These are phyloP conservation scores for Tenrec ecaudatus DNA, from an alignment of 2,113 vertebrate genomes.

Conservation along the genomic window DNA sequence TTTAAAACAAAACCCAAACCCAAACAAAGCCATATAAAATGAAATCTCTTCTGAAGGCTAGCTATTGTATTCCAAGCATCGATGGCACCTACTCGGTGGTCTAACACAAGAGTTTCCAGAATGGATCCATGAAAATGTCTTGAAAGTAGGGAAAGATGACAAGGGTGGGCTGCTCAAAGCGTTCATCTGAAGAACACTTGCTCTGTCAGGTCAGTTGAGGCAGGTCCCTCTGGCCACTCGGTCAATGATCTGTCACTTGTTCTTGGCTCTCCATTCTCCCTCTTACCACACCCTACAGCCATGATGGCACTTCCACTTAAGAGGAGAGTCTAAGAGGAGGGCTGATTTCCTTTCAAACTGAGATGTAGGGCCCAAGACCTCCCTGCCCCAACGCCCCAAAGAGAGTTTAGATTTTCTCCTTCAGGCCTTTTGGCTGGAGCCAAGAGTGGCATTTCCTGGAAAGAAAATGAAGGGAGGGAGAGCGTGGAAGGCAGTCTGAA, in stretches of 20 bases:
- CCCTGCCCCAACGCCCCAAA: neutral
- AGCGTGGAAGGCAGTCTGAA: slow-evolving; percentile 32
- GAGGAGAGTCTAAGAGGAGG: neutral
- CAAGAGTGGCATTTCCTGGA: neutral
- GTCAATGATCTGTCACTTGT: too few relatives aligned
- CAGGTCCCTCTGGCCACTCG: neutral
- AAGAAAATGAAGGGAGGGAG: slow-evolving; percentile 37
- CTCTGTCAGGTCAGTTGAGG: neutral
- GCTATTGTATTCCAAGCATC: neutral
- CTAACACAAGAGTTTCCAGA: too few relatives aligned
- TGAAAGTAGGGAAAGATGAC: neutral
- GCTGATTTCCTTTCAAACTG: neutral
- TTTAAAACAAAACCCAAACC: too few relatives aligned
- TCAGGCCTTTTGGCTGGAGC: neutral
- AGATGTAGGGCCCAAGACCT: neutral
- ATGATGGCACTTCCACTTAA: neutral
- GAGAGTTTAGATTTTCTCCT: neutral
- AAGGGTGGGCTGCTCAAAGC: neutral
- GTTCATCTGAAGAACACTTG: fast-evolving
- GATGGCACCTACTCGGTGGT: too few relatives aligned
- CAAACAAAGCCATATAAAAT: neutral
- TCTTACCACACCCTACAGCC: neutral
- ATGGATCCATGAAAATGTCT: neutral
- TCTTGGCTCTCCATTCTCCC: neutral
- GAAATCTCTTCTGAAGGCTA: neutral